phyloP scores from a whole-genome alignment of 2,113 vertebrate genomes.

The Apodemus sylvaticus region DNA sequence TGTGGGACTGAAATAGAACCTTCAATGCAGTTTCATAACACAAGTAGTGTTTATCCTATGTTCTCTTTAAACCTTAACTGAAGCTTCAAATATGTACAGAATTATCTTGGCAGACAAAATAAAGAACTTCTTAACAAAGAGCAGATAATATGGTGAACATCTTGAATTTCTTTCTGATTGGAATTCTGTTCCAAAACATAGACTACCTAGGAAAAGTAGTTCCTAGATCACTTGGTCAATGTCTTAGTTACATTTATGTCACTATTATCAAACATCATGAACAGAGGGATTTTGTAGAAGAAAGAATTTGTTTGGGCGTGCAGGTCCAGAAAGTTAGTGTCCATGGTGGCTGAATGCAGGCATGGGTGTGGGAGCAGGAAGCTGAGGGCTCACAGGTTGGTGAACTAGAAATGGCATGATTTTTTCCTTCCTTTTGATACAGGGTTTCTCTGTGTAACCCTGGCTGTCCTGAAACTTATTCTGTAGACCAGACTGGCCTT shows the following conservation, averaged over 20 bases:
- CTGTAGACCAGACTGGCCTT: background rate
- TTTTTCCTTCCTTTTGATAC: background rate
- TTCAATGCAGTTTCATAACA: background rate
- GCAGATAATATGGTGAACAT: background rate
- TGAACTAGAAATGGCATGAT: fast-evolving
- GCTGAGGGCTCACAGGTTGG: background rate
- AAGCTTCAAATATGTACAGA: fast-evolving
- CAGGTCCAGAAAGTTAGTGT: background rate
- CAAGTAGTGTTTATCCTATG: background rate
- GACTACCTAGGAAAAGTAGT: constrained; percentile 57
- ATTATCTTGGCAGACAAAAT: fast-evolving
- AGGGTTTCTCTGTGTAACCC: background rate
- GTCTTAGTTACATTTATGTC: background rate
- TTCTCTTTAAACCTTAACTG: background rate
- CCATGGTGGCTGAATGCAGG: background rate
- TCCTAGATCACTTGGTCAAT: background rate
- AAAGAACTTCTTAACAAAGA: constrained; percentile 32
- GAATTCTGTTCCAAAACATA: constrained; percentile 29
- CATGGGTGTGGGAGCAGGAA: background rate
- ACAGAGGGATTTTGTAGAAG: background rate
- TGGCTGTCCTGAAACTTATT: background rate
- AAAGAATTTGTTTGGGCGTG: background rate
- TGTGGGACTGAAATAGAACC: too few species aligned
- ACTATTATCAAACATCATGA: background rate
- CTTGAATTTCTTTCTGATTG: constrained; percentile 62